These are phyloP conservation scores for Zapus hudsonius DNA, from an alignment of 2,113 vertebrate species.

Conservation along the genomic window DNA sequence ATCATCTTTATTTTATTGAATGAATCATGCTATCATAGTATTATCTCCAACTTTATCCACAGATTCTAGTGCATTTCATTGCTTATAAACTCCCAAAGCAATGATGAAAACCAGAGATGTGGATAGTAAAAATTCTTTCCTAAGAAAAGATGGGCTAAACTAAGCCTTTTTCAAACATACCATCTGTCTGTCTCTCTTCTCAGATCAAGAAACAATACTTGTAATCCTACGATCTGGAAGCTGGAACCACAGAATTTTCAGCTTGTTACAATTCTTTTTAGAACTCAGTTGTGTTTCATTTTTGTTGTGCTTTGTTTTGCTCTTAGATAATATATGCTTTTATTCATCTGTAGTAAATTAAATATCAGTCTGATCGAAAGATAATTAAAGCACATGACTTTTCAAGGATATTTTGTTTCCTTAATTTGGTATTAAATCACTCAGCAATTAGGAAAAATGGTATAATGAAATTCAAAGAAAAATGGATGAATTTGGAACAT, in stretches of 20 bases:
- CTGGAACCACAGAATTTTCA: slow-evolving; percentile 54
- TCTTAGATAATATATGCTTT: slow-evolving; percentile 67
- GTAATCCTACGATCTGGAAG: slow-evolving; percentile 63
- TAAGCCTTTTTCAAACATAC: slow-evolving; percentile 56
- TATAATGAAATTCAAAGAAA: no score
- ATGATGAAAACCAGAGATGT: not conserved
- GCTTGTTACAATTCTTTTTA: slow-evolving; percentile 47
- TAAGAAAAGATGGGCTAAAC: slow-evolving; percentile 49
- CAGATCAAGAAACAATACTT: slow-evolving; percentile 69
- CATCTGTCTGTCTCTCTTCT: slow-evolving; percentile 68
- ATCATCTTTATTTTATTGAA: not conserved
- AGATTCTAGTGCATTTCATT: not conserved
- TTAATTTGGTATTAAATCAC: not conserved
- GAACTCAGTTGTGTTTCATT: slow-evolving; percentile 67
- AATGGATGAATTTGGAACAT: no score
- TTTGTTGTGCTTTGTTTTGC: slow-evolving; percentile 72
- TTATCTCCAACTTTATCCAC: not conserved
- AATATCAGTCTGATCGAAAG: slow-evolving; percentile 34
- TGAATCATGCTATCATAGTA: not conserved
- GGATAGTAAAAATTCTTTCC: slow-evolving; percentile 15
- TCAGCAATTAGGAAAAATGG: no score
- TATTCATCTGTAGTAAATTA: slow-evolving; percentile 47
- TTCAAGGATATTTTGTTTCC: not conserved
- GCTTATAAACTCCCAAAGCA: not conserved
- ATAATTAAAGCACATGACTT: slow-evolving; percentile 9